Conservation (phyloP, 23 tunicate genomes). For the Trididemnum clinides region DNA sequence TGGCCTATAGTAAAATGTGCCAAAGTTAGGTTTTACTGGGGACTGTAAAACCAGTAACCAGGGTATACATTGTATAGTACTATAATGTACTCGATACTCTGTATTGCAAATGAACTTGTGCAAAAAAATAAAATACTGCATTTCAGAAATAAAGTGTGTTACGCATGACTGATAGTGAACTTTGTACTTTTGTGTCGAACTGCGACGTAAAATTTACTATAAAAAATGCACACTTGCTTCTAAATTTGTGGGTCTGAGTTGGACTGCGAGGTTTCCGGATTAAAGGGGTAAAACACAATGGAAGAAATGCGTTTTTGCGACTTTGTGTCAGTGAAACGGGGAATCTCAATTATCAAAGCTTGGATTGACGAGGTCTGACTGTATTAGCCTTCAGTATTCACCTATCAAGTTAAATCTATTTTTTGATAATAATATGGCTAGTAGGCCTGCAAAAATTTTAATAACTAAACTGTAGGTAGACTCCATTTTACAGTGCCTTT, state of each 20-base stretch:
- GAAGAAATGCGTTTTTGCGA: not conserved
- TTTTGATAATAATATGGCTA: too few species aligned
- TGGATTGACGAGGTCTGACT: not conserved
- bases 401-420: too few species aligned
- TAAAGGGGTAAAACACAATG: not conserved
- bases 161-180: too few species aligned
- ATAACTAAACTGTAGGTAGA: too few species aligned
- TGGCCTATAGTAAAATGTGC: not conserved
- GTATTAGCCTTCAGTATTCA: too few species aligned
- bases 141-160: not conserved
- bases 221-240: not conserved
- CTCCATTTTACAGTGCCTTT: too few species aligned
- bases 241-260: not conserved
- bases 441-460: too few species aligned
- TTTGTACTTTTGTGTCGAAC: too few species aligned
- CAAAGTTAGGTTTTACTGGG: not conserved
- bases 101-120: not conserved
- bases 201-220: not conserved
- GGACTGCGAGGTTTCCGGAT: not conserved
- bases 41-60: not conserved
- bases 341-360: not conserved
- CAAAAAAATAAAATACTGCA: not conserved
- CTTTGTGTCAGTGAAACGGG: not conserved
- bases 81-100: not conserved
- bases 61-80: not conserved